Conservation (phyloP, 2,113 vertebrate species). For the Mixornis gularis region DNA sequence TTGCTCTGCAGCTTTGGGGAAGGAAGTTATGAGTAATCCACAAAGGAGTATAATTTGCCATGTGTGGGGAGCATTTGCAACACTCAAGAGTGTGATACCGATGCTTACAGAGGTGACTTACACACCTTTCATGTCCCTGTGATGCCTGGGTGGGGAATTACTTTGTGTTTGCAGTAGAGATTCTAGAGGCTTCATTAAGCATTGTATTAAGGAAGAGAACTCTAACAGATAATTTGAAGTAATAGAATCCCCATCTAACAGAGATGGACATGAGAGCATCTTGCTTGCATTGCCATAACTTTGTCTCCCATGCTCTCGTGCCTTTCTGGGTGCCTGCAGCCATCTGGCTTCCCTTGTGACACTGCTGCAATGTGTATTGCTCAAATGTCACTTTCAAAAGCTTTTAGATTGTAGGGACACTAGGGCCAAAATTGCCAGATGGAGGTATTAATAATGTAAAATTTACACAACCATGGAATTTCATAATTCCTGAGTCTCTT, state of each 20-base stretch:
- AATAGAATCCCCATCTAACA: background rate
- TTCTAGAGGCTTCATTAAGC: background rate
- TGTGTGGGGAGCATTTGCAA: background rate
- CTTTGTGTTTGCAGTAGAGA: background rate
- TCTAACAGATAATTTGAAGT: background rate
- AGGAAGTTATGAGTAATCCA: background rate
- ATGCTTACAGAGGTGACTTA: background rate
- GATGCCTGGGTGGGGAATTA: background rate
- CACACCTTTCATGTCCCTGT: background rate
- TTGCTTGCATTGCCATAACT: background rate
- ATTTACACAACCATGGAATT: background rate
- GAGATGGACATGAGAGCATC: background rate
- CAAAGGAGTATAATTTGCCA: background rate
- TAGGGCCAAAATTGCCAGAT: background rate
- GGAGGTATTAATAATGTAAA: background rate
- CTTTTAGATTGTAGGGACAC: background rate
- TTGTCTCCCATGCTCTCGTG: fast-evolving
- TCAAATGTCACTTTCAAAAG: background rate
- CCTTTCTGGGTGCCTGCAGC: background rate
- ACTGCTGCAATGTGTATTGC: background rate
- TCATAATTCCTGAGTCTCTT: background rate
- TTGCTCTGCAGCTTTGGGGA: background rate
- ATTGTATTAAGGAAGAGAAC: background rate
- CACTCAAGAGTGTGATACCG: too few species aligned
- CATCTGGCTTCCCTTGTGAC: background rate